Percentiles rank a stretch among this genome's conserved stretches.
phyloP scores from a whole-genome alignment of 2,888 invertebrate species.

The Petrophora chlorosata region DNA sequence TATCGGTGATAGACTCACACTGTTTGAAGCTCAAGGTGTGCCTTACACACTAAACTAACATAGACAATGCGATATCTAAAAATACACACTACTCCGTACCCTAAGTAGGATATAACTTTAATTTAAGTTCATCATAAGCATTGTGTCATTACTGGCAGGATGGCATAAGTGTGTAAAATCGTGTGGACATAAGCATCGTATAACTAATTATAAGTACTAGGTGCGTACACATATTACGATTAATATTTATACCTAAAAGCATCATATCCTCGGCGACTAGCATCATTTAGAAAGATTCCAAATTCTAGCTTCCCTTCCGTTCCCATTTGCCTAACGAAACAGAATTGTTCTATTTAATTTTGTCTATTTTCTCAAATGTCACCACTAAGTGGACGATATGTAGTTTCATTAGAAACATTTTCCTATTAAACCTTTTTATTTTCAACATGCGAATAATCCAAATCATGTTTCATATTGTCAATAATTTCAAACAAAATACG shows the following conservation, averaged over 20 bases:
- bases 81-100: slow-evolving; percentile 80
- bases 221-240: slow-evolving; percentile 72
- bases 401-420: slow-evolving; percentile 71
- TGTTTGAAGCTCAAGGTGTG: slow-evolving; percentile 80
- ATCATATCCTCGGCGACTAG: slow-evolving; percentile 74
- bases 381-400: slow-evolving; percentile 81
- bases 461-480: slow-evolving; percentile 74
- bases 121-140: slow-evolving; percentile 80
- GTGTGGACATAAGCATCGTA: slow-evolving; percentile 82
- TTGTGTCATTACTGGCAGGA: slow-evolving; percentile 81
- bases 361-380: slow-evolving; percentile 56
- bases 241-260: slow-evolving; percentile 79
- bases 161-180: slow-evolving; percentile 76
- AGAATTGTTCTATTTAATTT: slow-evolving; percentile 47
- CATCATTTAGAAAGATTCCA: slow-evolving; percentile 82
- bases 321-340: slow-evolving; percentile 33
- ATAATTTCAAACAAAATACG: slow-evolving; percentile 64
- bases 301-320: slow-evolving; percentile 51
- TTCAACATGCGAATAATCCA: slow-evolving; percentile 73
- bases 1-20: slow-evolving; percentile 73
- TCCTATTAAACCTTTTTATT: slow-evolving; percentile 77
- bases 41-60: slow-evolving; percentile 79
- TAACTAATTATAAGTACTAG: slow-evolving; percentile 69
- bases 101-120: slow-evolving; percentile 76
- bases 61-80: slow-evolving; percentile 83